Evolutionary conservation across 2,113 vertebrate genomes (phyloP), one percentile per base, ranked within the genome.

Genomic region (Epinephelus moara): DNA sequence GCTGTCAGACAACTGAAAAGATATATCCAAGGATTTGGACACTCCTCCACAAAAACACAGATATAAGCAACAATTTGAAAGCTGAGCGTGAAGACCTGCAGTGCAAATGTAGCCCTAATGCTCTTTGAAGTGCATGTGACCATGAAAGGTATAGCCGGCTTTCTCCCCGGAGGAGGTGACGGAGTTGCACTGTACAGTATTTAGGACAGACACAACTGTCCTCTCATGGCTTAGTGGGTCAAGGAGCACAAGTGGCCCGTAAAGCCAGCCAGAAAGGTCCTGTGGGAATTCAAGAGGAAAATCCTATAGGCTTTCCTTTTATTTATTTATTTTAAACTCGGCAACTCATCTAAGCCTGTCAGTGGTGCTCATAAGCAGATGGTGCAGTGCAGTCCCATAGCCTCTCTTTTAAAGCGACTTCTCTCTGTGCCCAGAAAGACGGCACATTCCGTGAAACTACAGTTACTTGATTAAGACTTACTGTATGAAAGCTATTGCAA

Each of bases 391-490:
- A 56, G 75, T 72, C 37, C 49, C 33, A 33, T 12, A 62, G 60
- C 50, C 75, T 70, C 12, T 50, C 11, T 78, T 84, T 72, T 66
- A 74, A 67, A 72, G 61, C 9, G 5, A 61, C 71, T 67, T 75
- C 25, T 40, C 61, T 78, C 59, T 18, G 23, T 76, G 47, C 40
- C 33, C 62, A 68, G 50, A 47, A 68, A 87, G 2, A 61, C 61
- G 13, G 53, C 15, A n/a, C 27, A 68, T 56, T 37, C 66, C 1
- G 8, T 70, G 55, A 66, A 70, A 75, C 64, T 60, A 73, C 82
- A 73, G n/a, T 71, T 79, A 87, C 80, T 82, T 88, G 79, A 88
- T 91, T 88, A 92, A 88, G 81, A 85, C 67, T 50, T 80, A 76
- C 56, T 64, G 19, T 82, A 78, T 55, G 15, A 88, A 84, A 86